phyloP scores from a whole-genome alignment of 2,797 vertebrate species.

The Manis crassicaudata region DNA sequence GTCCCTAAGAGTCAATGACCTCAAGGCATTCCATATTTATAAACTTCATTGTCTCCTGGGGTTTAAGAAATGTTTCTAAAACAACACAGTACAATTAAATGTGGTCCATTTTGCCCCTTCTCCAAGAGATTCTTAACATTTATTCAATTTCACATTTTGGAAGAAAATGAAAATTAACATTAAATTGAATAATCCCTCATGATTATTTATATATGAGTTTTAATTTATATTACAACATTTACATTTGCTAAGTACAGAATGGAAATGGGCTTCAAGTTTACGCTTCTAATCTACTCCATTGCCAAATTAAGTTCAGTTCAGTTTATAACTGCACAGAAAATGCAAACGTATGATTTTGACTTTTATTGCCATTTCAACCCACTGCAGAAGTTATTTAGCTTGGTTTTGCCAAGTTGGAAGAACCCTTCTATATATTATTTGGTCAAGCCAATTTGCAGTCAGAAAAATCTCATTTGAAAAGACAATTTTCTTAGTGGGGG shows the following conservation, averaged over 20 bases:
- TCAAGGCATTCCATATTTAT: slow-evolving; percentile 59
- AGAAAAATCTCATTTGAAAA: slow-evolving; percentile 9
- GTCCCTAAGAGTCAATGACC: slow-evolving; percentile 44
- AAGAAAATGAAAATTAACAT: slow-evolving; percentile 62
- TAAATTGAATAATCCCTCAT: slow-evolving; percentile 46
- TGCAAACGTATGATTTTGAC: slow-evolving; percentile 18
- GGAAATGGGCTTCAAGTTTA: slow-evolving; percentile 41
- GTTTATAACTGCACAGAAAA: slow-evolving; percentile 45
- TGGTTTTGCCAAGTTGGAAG: background rate
- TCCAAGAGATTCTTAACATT: slow-evolving; percentile 46
- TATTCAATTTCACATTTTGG: slow-evolving; percentile 62
- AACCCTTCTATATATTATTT: background rate
- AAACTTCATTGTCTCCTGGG: background rate
- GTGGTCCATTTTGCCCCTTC: background rate
- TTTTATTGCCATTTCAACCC: slow-evolving; percentile 38
- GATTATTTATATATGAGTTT: slow-evolving; percentile 39
- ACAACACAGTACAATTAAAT: slow-evolving; percentile 62
- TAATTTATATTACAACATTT: slow-evolving; percentile 49
- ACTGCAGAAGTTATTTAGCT: slow-evolving; percentile 31
- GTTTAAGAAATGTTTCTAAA: slow-evolving; percentile 52
- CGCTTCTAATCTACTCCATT: slow-evolving; percentile 38
- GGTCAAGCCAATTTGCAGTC: background rate
- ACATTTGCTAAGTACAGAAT: slow-evolving; percentile 42
- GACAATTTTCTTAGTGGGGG: slow-evolving; percentile 2
- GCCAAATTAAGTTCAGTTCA: slow-evolving; percentile 39